Evolutionary conservation across 53 echinoderm and acorn worm species (phyloP).

Genomic region (Patiria pectinifera): DNA sequence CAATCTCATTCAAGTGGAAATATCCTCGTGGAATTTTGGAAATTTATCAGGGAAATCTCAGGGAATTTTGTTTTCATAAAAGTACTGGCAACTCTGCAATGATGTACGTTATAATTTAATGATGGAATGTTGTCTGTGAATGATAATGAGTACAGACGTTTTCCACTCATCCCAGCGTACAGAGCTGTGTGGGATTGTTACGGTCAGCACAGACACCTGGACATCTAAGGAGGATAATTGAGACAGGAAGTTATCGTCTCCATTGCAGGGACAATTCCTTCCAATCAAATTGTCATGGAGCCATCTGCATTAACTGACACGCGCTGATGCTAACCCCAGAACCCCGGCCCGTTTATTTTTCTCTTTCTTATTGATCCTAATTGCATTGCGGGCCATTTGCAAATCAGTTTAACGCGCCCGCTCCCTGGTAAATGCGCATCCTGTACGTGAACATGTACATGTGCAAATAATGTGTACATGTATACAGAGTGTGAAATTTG

Average conservation of each 20-base stretch:
- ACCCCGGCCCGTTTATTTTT: too few relatives aligned
- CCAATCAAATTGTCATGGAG: neutral
- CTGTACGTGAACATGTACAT: constrained; percentile 19
- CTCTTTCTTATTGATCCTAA: neutral
- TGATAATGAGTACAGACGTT: too few relatives aligned
- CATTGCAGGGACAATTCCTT: neutral
- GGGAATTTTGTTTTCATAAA: too few relatives aligned
- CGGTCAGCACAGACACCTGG: neutral
- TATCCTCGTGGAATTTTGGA: too few relatives aligned
- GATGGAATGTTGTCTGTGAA: too few relatives aligned
- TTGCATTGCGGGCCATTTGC: neutral
- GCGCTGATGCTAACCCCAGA: neutral
- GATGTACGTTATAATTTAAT: too few relatives aligned
- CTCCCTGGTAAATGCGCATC: neutral
- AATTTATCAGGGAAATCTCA: too few relatives aligned
- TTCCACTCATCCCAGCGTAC: too few relatives aligned
- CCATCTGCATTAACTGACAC: neutral
- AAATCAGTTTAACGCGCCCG: constrained; percentile 4
- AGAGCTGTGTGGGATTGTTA: neutral
- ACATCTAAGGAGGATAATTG: neutral
- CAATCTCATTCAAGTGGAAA: too few relatives aligned
- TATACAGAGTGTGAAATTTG: neutral
- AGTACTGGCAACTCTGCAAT: too few relatives aligned
- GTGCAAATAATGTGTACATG: neutral
- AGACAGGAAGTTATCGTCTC: neutral